phyloP scores from a whole-genome alignment of 2,113 vertebrate genomes.

The Myrmecophaga tridactyla region DNA sequence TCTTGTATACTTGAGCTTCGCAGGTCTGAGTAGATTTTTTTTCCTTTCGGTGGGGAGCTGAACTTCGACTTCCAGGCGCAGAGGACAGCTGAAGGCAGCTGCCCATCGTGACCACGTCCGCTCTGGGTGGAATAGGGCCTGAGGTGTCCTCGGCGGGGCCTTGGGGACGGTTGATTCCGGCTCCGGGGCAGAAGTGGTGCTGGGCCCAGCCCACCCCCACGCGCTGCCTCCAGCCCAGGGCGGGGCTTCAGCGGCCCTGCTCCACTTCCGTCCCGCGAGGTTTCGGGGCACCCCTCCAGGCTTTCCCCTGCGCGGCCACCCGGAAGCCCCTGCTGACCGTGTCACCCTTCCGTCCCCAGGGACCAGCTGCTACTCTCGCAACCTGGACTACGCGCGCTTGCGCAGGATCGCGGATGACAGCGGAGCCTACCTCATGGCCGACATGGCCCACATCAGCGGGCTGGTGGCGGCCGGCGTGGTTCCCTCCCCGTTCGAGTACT shows the following conservation, averaged over 20 bases:
- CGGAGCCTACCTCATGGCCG: slow-evolving; percentile 90
- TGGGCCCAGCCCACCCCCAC: no score
- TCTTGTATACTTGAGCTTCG: neutral
- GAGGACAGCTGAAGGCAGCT: neutral
- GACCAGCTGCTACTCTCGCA: slow-evolving; percentile 95
- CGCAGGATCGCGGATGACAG: slow-evolving; percentile 90
- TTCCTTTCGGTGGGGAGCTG: neutral
- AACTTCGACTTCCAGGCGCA: neutral
- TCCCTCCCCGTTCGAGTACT: slow-evolving; percentile 93
- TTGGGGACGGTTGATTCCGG: neutral
- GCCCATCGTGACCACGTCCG: neutral
- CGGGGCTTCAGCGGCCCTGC: neutral
- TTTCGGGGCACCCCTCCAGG: neutral
- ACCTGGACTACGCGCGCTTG: slow-evolving; percentile 93
- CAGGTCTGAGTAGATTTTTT: neutral
- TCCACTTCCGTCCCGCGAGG: neutral
- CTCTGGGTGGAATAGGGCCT: neutral
- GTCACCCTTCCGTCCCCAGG: slow-evolving; percentile 78
- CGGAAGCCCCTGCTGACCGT: neutral
- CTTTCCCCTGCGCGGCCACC: neutral
- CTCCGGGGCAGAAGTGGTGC: no score
- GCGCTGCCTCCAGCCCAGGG: neutral
- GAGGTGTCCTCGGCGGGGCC: neutral
- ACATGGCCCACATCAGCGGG: slow-evolving; percentile 99
- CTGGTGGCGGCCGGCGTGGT: slow-evolving; percentile 92